Percentiles rank a stretch among this genome's conserved stretches.
These are phyloP conservation scores for Silurus glanis DNA, from an alignment of 2,113 vertebrate species.

Conservation along the genomic window DNA sequence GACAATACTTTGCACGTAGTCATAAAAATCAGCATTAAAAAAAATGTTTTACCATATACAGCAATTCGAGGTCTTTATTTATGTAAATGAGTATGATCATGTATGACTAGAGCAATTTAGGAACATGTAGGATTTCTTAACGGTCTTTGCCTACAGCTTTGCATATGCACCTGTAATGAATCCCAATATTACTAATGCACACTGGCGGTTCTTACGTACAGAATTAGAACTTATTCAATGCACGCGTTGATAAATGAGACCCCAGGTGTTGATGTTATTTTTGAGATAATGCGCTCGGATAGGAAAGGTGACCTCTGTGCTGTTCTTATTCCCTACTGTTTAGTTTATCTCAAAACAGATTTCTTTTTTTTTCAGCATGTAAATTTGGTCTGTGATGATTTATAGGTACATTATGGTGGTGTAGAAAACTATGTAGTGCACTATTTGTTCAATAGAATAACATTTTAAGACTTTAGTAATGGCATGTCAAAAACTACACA, in stretches of 20 bases:
- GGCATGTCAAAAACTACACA: background rate
- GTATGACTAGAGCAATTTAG: background rate
- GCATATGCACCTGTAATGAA: background rate
- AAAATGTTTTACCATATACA: background rate
- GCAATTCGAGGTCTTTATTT: background rate
- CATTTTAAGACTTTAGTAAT: background rate
- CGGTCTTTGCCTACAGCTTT: background rate
- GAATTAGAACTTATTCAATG: background rate
- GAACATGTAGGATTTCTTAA: background rate
- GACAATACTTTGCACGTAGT: background rate
- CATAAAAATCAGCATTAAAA: background rate
- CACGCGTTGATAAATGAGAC: background rate
- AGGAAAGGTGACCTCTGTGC: background rate
- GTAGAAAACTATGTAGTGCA: background rate
- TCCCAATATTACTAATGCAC: background rate
- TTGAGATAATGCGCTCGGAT: background rate
- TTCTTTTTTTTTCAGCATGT: background rate
- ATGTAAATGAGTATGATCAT: background rate
- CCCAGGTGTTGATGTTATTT: background rate
- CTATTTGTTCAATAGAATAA: background rate
- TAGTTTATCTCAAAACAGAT: background rate
- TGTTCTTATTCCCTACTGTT: background rate
- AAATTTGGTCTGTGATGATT: background rate
- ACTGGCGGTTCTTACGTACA: background rate
- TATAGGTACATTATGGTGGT: background rate